These are phyloP conservation scores for Gobionotothen gibberifrons DNA, from an alignment of 2,797 vertebrate species.

Conservation along the genomic window DNA sequence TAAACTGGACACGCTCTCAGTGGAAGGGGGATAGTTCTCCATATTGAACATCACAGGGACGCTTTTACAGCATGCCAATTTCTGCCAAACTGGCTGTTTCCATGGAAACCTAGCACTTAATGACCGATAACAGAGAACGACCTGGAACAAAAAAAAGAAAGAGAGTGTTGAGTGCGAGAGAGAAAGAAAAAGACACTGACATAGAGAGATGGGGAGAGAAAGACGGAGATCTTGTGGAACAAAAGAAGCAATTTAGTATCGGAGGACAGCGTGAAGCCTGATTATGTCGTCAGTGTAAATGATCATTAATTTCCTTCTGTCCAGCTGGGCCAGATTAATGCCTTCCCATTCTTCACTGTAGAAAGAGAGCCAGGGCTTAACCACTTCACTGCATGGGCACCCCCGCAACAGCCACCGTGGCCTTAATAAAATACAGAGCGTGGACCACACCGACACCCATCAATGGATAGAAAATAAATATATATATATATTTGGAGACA, in stretches of 20 bases:
- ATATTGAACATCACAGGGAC: slow-evolving; percentile 69
- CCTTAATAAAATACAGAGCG: slow-evolving; percentile 34
- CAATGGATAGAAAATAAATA: not conserved
- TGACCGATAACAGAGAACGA: slow-evolving; percentile 82
- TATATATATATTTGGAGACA: not conserved
- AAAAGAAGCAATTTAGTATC: slow-evolving; percentile 86
- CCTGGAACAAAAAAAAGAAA: slow-evolving; percentile 51
- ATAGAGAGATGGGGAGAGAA: slow-evolving; percentile 69
- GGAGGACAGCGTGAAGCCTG: slow-evolving; percentile 82
- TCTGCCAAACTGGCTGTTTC: slow-evolving; percentile 81
- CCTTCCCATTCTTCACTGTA: slow-evolving; percentile 55
- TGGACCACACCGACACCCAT: slow-evolving; percentile 24
- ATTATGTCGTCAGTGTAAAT: slow-evolving; percentile 88
- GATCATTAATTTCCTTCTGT: slow-evolving; percentile 87
- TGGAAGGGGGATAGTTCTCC: slow-evolving; percentile 65
- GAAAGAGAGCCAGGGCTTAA: slow-evolving; percentile 60
- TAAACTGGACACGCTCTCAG: slow-evolving; percentile 61
- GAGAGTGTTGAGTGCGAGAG: slow-evolving; percentile 46
- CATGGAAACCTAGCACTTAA: slow-evolving; percentile 84
- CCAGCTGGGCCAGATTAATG: slow-evolving; percentile 84
- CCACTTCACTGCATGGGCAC: slow-evolving; percentile 49
- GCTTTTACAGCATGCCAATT: slow-evolving; percentile 76
- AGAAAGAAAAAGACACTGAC: slow-evolving; percentile 61
- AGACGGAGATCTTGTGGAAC: slow-evolving; percentile 79
- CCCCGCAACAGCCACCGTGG: slow-evolving; percentile 38